Evolutionary conservation across 2,888 invertebrate genomes (phyloP).

Genomic region (Calameuta filiformis): DNA sequence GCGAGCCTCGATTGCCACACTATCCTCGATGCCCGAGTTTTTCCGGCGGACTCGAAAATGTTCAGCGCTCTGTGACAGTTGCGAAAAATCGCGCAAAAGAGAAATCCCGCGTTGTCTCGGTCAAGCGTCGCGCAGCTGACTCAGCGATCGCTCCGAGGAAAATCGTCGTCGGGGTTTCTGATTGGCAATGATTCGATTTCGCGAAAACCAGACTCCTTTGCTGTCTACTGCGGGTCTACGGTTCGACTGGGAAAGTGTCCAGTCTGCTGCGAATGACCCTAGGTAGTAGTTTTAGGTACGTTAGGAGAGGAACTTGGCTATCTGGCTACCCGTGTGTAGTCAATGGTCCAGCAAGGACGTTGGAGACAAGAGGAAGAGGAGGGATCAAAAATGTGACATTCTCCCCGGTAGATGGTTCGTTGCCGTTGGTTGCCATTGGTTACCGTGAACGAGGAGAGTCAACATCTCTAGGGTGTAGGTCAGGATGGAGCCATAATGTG

Average conservation of each 20-base stretch:
- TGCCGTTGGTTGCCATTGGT: not conserved
- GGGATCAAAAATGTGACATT: not conserved
- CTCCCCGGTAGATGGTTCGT: not conserved
- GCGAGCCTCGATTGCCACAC: conserved; percentile 29
- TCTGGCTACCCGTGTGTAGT: too few relatives aligned
- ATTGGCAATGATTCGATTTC: not conserved
- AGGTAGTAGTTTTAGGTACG: not conserved
- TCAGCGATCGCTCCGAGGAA: not conserved
- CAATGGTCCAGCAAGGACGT: not conserved
- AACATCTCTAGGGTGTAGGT: conserved; percentile 62
- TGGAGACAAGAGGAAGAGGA: not conserved
- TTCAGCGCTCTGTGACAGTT: conserved; percentile 29
- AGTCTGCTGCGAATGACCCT: too few relatives aligned
- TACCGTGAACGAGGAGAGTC: conserved; percentile 55
- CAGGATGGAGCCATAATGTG: conserved; percentile 49
- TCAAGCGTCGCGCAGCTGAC: not conserved
- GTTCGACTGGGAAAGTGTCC: too few relatives aligned
- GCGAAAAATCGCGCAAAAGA: conserved; percentile 11
- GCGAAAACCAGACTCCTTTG: too few relatives aligned
- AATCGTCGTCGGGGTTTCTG: not conserved
- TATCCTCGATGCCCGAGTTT: conserved; percentile 30
- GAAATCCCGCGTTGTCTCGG: conserved; percentile 8
- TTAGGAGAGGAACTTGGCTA: not conserved
- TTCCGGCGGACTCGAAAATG: conserved; percentile 36
- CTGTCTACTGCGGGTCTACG: not conserved